Evolutionary conservation across 2,797 vertebrate genomes (phyloP).

Genomic region (Cuniculus paca): DNA sequence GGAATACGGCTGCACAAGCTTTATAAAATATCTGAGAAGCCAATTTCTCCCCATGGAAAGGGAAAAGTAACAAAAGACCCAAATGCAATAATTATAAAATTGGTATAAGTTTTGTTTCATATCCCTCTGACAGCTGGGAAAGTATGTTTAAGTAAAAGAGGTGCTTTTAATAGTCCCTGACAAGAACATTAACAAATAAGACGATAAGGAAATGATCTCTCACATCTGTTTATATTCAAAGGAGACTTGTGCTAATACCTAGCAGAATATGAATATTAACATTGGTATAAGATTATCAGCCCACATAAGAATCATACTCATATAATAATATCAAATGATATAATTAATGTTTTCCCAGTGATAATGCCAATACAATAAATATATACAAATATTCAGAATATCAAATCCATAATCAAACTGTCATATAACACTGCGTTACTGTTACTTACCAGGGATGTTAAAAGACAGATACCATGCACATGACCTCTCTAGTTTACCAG

Average conservation of each 20-base stretch:
- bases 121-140: slow-evolving; percentile 8
- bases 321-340: neutral
- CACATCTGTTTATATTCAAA: neutral
- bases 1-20: neutral
- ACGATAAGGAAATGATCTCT: neutral
- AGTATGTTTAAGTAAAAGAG: slow-evolving; percentile 29
- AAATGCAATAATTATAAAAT: slow-evolving; percentile 70
- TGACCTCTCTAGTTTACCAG: neutral
- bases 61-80: slow-evolving; percentile 73
- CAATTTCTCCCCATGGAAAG: slow-evolving; percentile 47
- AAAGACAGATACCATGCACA: neutral
- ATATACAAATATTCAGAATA: neutral
- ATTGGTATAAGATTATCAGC: neutral
- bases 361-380: neutral
- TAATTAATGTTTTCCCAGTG: neutral
- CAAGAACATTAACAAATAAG: neutral
- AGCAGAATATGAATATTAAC: neutral
- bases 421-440: neutral
- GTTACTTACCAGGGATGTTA: neutral
- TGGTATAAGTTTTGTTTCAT: slow-evolving; percentile 49
- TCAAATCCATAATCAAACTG: neutral
- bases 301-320: neutral
- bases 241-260: neutral
- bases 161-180: slow-evolving; percentile 30
- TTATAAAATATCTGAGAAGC: slow-evolving; percentile 61